A percentile compares a stretch with the other conserved stretches of the same genome.
Evolutionary conservation across 1,140 invertebrate genomes (phyloP).

Genomic region (Orchestia grillus): DNA sequence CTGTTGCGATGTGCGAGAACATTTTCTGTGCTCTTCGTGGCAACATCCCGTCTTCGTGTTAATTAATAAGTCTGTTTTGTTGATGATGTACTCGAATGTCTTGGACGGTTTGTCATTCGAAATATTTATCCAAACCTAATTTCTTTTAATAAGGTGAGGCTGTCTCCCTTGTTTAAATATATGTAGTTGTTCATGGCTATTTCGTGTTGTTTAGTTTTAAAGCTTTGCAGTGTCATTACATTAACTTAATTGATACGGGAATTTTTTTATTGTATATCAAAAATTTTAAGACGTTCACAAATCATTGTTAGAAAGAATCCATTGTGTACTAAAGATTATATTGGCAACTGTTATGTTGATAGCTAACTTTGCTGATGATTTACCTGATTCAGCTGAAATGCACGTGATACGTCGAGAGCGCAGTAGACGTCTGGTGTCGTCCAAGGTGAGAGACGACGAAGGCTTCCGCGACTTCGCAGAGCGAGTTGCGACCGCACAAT

Average conservation of each 20-base stretch:
- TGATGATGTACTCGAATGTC: neutral
- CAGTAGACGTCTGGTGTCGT: neutral
- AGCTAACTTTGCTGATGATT: neutral
- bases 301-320: neutral
- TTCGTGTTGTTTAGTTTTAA: neutral
- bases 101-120: neutral
- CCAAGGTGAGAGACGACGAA: constrained; percentile 4
- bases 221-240: neutral
- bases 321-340: neutral
- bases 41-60: neutral
- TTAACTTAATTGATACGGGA: neutral
- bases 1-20: neutral
- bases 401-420: neutral
- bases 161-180: neutral
- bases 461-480: neutral
- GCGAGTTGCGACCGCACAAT: neutral
- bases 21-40: neutral
- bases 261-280: neutral
- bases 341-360: neutral
- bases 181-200: neutral
- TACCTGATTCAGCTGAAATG: neutral
- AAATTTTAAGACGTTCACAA: neutral
- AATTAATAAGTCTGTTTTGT: neutral
- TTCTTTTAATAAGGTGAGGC: neutral
- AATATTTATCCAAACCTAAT: neutral